Evolutionary conservation across 2,797 vertebrate genomes (phyloP).

Genomic region (Parauchenoglanis ngamensis): DNA sequence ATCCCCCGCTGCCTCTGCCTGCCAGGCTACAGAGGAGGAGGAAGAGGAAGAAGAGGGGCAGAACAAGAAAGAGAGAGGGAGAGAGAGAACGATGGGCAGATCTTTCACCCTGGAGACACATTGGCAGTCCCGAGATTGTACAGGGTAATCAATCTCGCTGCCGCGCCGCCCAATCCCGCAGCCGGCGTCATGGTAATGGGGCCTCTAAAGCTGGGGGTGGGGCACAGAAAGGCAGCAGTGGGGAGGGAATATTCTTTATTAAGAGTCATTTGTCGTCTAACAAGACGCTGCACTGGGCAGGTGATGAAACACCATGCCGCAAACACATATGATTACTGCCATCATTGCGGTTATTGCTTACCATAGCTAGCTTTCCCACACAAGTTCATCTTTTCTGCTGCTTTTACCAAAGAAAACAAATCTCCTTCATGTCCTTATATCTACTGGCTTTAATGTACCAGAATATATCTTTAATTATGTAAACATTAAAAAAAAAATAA

Average conservation of each 20-base stretch:
- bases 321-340: slow-evolving; percentile 78
- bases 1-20: slow-evolving; percentile 73
- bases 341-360: slow-evolving; percentile 66
- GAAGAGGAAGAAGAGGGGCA: slow-evolving; percentile 65
- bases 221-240: slow-evolving; percentile 57
- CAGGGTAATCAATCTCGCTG: slow-evolving; percentile 75
- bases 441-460: neutral
- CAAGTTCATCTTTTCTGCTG: slow-evolving; percentile 66
- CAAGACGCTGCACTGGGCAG: slow-evolving; percentile 73
- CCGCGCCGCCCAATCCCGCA: slow-evolving; percentile 63
- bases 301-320: slow-evolving; percentile 74
- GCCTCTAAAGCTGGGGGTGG: slow-evolving; percentile 64
- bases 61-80: slow-evolving; percentile 60
- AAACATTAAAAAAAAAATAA: neutral
- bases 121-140: slow-evolving; percentile 73
- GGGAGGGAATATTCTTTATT: slow-evolving; percentile 71
- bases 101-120: slow-evolving; percentile 73
- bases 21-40: slow-evolving; percentile 72
- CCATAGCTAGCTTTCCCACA: slow-evolving; percentile 61
- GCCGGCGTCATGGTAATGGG: slow-evolving; percentile 63
- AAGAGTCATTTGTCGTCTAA: slow-evolving; percentile 80
- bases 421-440: neutral
- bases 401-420: slow-evolving; percentile 18
- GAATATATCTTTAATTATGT: neutral
- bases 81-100: slow-evolving; percentile 47